Evolutionary conservation across 2,113 vertebrate species (phyloP), one percentile per base, ranked within the genome.

Genomic region (Mixornis gularis): DNA sequence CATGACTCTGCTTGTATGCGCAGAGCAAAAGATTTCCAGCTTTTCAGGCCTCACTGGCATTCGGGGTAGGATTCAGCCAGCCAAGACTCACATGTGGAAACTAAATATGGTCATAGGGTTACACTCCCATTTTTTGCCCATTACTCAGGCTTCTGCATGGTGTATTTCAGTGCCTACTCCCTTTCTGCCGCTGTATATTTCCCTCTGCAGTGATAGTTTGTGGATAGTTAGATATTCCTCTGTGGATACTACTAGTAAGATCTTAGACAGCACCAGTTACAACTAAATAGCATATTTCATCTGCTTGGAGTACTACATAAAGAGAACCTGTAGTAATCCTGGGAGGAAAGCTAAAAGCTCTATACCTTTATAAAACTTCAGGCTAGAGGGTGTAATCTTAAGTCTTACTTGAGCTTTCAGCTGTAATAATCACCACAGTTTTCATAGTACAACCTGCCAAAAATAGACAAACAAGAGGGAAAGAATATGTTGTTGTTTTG

Each of bases 51-150:
- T 92, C 80, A 77, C 89, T 96, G 95, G 94, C 85, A 40, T 95
- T 92, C 40, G 3, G 94, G 88, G 93, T 73, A 90, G 92, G 13
- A 40, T 59, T 90, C 85, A 96, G 92, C 79, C 65, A 43, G 94
- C 94, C 93, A 91, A 96, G 92, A 95, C 97, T 96, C 93, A 95
- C 85, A 93, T 96, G 92, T 86, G 83, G 55, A 79, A 94, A 91
- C 96, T 97, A 97, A 97, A 97, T 96, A 97, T 96, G 96, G 96
- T 85, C 77, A 90, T 25, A 58, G 93, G 79, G 80, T 82, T 89
- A 85, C 70, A 73, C 90, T 96, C 85, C 79, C 83, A 91, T 96
- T 93, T 92, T 84, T 80, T 92, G 68, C 95, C 96, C 76, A 46
- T 90, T 93, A 96, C 94, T 97, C 93, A 94, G 78, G 80, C 26